These are phyloP conservation scores for Neoarius graeffei DNA, from an alignment of 2,113 vertebrate genomes.

Conservation along the genomic window DNA sequence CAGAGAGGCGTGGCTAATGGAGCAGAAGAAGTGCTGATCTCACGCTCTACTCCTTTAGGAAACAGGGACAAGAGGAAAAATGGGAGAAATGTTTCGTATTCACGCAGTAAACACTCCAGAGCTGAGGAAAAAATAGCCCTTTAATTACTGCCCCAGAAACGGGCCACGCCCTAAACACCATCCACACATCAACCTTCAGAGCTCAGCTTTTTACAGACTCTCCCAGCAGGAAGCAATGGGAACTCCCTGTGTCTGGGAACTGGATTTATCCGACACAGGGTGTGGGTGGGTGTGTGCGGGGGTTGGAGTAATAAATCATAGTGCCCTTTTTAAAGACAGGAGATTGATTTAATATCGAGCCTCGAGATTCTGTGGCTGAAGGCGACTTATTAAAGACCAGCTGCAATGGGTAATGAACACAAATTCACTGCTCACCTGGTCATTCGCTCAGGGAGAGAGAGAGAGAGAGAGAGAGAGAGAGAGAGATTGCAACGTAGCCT, in stretches of 20 bases:
- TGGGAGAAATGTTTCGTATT: slow-evolving; percentile 12
- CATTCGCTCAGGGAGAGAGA: slow-evolving; percentile 7
- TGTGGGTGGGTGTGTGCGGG: too few species aligned
- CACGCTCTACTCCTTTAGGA: neutral
- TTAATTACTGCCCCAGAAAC: slow-evolving; percentile 41
- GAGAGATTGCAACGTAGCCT: slow-evolving; percentile 34
- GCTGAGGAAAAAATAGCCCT: slow-evolving; percentile 17
- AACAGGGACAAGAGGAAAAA: neutral
- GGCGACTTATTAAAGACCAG: slow-evolving; percentile 29
- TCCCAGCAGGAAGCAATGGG: neutral
- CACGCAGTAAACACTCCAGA: slow-evolving; percentile 18
- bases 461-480: too few species aligned
- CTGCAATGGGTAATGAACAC: slow-evolving; percentile 54
- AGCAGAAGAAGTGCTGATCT: slow-evolving; percentile 35
- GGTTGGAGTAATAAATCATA: neutral
- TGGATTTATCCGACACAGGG: neutral
- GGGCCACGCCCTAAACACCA: slow-evolving; percentile 5
- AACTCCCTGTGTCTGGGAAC: neutral
- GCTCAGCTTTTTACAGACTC: neutral
- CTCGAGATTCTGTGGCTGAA: neutral
- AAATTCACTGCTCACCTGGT: slow-evolving; percentile 57
- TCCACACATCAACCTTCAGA: neutral
- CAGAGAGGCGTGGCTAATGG: slow-evolving; percentile 43
- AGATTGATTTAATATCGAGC: slow-evolving; percentile 2
- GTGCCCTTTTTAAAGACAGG: neutral